These are phyloP conservation scores for Serranochromis macrocephalus DNA, from an alignment of 2,113 vertebrate species.

Conservation along the genomic window DNA sequence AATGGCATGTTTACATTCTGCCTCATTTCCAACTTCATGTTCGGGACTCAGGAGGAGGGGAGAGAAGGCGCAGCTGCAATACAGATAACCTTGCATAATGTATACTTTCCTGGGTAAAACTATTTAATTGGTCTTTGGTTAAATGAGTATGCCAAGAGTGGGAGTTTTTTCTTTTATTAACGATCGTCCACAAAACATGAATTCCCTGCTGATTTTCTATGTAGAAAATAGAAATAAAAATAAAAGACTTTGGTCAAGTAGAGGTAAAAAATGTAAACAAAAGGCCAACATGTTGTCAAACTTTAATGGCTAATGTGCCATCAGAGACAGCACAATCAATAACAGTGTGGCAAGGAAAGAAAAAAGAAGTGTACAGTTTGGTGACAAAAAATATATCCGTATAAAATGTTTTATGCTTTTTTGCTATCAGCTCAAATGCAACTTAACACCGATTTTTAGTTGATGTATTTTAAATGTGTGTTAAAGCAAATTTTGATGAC, in stretches of 20 bases:
- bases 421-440: background rate
- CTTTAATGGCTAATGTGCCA: background rate
- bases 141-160: background rate
- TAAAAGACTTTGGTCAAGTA: background rate
- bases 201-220: background rate
- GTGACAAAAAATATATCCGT: background rate
- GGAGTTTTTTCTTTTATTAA: background rate
- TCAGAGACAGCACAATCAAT: background rate
- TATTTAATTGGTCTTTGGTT: background rate
- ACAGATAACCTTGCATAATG: background rate
- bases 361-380: background rate
- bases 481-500: background rate
- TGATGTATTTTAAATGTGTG: background rate
- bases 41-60: background rate
- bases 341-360: background rate
- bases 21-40: background rate
- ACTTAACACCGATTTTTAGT: background rate
- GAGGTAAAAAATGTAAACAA: background rate
- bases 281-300: background rate
- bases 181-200: background rate
- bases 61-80: background rate
- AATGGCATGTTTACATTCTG: background rate
- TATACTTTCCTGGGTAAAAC: background rate
- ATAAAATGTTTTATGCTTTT: background rate
- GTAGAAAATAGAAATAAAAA: background rate